Evolutionary conservation across 2,113 vertebrate genomes (phyloP).

Genomic region (Rhinolophus ferrumequinum): DNA sequence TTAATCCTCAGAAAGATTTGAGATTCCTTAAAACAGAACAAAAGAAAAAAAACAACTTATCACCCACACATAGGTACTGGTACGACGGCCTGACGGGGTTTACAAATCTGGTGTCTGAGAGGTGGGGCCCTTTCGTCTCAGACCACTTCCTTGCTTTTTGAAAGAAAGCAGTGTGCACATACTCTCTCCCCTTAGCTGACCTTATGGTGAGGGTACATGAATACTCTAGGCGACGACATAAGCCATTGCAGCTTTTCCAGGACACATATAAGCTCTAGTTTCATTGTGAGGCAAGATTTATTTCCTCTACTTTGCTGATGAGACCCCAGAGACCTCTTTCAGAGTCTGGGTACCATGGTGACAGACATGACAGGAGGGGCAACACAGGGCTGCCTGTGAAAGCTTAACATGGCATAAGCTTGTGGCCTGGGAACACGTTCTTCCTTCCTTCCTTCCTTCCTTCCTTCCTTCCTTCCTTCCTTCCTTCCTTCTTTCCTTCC

Average conservation of each 20-base stretch:
- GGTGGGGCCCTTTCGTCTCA: background rate
- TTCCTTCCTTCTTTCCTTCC: too few species aligned
- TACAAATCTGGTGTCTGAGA: too few species aligned
- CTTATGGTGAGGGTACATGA: background rate
- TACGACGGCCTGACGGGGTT: background rate
- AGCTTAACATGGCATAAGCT: accelerated
- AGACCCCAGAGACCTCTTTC: constrained; percentile 24
- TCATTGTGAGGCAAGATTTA: constrained; percentile 39
- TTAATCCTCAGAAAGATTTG: background rate
- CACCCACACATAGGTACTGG: too few species aligned
- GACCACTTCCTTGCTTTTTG: accelerated
- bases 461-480: accelerated
- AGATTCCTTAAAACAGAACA: background rate
- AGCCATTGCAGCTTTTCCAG: background rate
- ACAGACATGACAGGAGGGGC: background rate
- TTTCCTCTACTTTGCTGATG: constrained; percentile 6
- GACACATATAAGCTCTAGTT: constrained; percentile 23
- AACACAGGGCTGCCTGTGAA: background rate
- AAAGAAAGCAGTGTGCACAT: accelerated
- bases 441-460: background rate
- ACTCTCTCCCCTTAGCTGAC: background rate
- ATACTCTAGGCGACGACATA: background rate
- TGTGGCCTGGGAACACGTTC: background rate
- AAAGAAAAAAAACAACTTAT: background rate
- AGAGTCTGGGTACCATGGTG: constrained; percentile 19